Evolutionary conservation across 2,888 invertebrate genomes (phyloP).

Genomic region (Latrodectus hesperus): DNA sequence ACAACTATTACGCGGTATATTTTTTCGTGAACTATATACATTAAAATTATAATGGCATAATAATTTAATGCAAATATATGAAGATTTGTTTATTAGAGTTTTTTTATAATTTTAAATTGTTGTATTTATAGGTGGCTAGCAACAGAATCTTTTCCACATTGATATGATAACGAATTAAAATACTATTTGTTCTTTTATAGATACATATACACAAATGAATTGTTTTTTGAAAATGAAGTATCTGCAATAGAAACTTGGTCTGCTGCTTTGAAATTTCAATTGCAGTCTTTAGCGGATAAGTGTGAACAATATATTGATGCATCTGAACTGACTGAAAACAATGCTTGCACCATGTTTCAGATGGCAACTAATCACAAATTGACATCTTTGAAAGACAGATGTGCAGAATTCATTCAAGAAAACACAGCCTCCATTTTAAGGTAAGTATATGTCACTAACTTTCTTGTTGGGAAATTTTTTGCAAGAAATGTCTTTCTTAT

Average conservation of each 20-base stretch:
- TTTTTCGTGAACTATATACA: too few relatives aligned
- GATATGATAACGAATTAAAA: too few relatives aligned
- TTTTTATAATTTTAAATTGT: too few relatives aligned
- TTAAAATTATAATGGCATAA: too few relatives aligned
- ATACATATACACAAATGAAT: conserved; percentile 16
- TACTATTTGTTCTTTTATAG: background rate
- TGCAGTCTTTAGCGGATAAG: background rate
- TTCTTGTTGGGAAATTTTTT: too few relatives aligned
- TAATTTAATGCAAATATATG: too few relatives aligned
- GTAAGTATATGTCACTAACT: background rate
- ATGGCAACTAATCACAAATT: background rate
- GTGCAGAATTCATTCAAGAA: conserved; percentile 6
- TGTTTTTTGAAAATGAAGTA: background rate
- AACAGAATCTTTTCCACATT: too few relatives aligned
- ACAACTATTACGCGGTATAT: too few relatives aligned
- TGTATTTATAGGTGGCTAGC: too few relatives aligned
- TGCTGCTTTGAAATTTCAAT: background rate
- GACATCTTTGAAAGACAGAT: background rate
- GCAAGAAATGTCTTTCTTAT: too few relatives aligned
- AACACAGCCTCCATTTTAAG: background rate
- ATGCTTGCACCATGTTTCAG: conserved; percentile 2
- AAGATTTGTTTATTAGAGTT: too few relatives aligned
- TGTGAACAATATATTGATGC: background rate
- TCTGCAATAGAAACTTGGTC: background rate
- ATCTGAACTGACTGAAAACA: background rate